Evolutionary conservation across 2,888 invertebrate genomes (phyloP).

Genomic region (Sarcophaga caerulescens): DNA sequence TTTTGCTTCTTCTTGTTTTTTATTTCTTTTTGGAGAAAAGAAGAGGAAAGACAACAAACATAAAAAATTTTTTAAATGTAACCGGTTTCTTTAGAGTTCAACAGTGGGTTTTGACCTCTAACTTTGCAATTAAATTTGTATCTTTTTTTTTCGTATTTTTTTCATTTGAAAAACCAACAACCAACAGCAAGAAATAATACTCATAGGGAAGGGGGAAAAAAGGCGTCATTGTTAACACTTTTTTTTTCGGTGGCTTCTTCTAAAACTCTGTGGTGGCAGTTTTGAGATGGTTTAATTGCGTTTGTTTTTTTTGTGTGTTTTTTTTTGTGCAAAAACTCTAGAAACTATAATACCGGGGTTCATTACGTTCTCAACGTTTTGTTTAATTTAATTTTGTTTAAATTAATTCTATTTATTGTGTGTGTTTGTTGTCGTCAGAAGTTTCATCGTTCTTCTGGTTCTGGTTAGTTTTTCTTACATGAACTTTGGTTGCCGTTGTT

Average conservation of each 20-base stretch:
- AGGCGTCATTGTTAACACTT: slow-evolving; percentile 30
- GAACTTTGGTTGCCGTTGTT: neutral
- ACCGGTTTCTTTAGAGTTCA: slow-evolving; percentile 63
- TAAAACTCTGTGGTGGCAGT: slow-evolving; percentile 9
- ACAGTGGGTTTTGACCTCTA: slow-evolving; percentile 63
- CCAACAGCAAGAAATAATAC: neutral
- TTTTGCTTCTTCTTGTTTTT: neutral
- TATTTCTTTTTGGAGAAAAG: neutral
- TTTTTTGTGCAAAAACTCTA: neutral
- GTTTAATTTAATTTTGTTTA: slow-evolving; percentile 47
- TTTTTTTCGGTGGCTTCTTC: slow-evolving; percentile 13
- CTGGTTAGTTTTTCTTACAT: neutral
- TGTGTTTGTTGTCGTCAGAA: slow-evolving; percentile 54
- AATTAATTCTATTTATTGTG: slow-evolving; percentile 67
- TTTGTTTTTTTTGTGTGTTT: no score
- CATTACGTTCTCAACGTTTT: slow-evolving; percentile 20
- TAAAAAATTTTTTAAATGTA: slow-evolving; percentile 44
- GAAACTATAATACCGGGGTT: neutral
- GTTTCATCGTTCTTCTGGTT: slow-evolving; percentile 40
- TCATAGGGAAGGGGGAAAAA: neutral
- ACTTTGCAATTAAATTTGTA: slow-evolving; percentile 61
- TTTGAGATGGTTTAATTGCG: neutral
- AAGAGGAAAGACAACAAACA: neutral
- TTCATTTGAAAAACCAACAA: slow-evolving; percentile 11
- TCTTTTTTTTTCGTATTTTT: neutral